These are phyloP conservation scores for Molossus molossus DNA, from an alignment of 2,797 vertebrate species.

Conservation along the genomic window DNA sequence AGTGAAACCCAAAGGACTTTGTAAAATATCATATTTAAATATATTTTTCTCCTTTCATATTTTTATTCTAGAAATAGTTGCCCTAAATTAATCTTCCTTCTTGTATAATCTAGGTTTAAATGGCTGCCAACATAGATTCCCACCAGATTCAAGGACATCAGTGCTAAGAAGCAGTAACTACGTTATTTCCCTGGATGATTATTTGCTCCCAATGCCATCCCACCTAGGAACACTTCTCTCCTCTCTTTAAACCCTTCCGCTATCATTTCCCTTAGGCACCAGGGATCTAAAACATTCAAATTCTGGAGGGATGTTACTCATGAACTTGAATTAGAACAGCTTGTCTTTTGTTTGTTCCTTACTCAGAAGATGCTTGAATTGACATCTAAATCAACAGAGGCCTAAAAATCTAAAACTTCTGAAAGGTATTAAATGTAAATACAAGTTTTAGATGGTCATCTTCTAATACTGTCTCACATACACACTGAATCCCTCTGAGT, in stretches of 20 bases:
- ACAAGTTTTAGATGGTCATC: neutral
- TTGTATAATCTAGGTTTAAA: conserved; percentile 36
- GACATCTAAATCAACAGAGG: neutral
- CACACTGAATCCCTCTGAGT: neutral
- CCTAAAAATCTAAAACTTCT: conserved; percentile 45
- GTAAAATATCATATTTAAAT: neutral
- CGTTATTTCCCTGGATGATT: neutral
- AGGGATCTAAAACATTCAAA: neutral
- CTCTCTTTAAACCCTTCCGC: neutral
- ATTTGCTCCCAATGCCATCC: neutral
- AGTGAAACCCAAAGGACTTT: conserved; percentile 42
- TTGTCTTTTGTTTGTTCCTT: neutral
- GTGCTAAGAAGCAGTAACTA: neutral
- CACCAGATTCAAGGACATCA: neutral
- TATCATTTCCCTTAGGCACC: neutral
- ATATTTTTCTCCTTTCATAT: neutral
- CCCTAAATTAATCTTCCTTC: conserved; percentile 38
- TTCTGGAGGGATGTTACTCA: neutral
- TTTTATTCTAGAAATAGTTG: conserved; percentile 42
- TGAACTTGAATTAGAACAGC: neutral
- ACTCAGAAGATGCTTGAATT: conserved; percentile 25
- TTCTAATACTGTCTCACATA: neutral
- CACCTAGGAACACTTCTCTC: neutral
- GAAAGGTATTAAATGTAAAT: neutral
- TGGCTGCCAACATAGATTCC: neutral